phyloP scores from a whole-genome alignment of 2,888 invertebrate genomes.

The Thera britannica region DNA sequence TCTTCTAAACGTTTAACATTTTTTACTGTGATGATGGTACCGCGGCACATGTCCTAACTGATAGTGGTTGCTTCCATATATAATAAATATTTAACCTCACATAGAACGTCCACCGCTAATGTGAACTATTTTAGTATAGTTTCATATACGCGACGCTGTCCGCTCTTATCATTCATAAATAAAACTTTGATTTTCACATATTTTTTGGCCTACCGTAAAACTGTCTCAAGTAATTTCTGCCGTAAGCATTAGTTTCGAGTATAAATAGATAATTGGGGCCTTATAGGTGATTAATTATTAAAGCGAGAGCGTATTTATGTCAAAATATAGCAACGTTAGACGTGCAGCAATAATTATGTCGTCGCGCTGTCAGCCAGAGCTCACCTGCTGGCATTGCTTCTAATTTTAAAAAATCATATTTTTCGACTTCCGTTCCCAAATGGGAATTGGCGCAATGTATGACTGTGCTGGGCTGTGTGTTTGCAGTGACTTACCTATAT shows the following conservation, averaged over 20 bases:
- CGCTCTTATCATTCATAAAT: not conserved
- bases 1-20: slow-evolving; percentile 28
- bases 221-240: slow-evolving; percentile 23
- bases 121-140: no score
- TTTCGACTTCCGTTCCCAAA: slow-evolving; percentile 81
- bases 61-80: no score
- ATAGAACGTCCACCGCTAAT: no score
- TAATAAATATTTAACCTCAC: no score
- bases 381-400: slow-evolving; percentile 78
- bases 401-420: slow-evolving; percentile 82
- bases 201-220: slow-evolving; percentile 12
- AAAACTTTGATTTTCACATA: slow-evolving; percentile 2
- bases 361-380: slow-evolving; percentile 63
- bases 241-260: slow-evolving; percentile 26
- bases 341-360: slow-evolving; percentile 46
- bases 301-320: slow-evolving; percentile 59
- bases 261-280: slow-evolving; percentile 43
- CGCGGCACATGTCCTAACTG: no score
- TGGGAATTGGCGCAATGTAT: slow-evolving; percentile 75
- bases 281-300: slow-evolving; percentile 62
- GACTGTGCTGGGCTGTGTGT: not conserved
- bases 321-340: slow-evolving; percentile 46
- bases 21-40: not conserved
- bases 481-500: slow-evolving; percentile 18
- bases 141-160: no score